phyloP scores from a whole-genome alignment of 2,797 vertebrate genomes.

The Catharus ustulatus region DNA sequence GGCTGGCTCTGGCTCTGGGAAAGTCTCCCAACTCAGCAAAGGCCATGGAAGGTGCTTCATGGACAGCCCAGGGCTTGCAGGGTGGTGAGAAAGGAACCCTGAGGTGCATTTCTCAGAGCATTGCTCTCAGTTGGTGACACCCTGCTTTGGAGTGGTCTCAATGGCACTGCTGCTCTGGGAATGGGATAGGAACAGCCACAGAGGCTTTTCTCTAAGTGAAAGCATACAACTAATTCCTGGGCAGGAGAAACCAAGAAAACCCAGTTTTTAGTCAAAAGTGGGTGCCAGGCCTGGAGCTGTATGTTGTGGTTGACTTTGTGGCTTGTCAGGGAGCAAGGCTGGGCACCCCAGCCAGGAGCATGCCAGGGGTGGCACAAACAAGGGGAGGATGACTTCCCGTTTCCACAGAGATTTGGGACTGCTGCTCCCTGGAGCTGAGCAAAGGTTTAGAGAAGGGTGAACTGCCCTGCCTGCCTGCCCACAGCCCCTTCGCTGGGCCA shows the following conservation, averaged over 20 bases:
- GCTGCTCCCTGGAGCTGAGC: not conserved
- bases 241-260: not conserved
- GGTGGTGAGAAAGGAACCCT: not conserved
- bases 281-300: not conserved
- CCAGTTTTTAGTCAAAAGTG: not conserved
- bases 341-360: accelerated
- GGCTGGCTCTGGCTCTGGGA: not conserved
- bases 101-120: not conserved
- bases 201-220: not conserved
- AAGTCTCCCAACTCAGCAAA: not conserved
- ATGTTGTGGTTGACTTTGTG: accelerated
- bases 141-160: accelerated
- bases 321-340: not conserved
- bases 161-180: not conserved
- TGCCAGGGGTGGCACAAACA: not conserved
- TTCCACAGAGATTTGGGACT: not conserved
- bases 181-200: not conserved
- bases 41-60: not conserved
- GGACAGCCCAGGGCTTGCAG: not conserved
- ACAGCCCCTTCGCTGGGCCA: not conserved
- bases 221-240: not conserved
- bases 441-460: not conserved
- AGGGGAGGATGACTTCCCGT: not conserved
- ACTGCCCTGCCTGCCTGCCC: not conserved
- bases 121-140: accelerated